Base-by-base conservation (phyloP, 2,113 vertebrate species). In the Leptocoma aspasia region DNA sequence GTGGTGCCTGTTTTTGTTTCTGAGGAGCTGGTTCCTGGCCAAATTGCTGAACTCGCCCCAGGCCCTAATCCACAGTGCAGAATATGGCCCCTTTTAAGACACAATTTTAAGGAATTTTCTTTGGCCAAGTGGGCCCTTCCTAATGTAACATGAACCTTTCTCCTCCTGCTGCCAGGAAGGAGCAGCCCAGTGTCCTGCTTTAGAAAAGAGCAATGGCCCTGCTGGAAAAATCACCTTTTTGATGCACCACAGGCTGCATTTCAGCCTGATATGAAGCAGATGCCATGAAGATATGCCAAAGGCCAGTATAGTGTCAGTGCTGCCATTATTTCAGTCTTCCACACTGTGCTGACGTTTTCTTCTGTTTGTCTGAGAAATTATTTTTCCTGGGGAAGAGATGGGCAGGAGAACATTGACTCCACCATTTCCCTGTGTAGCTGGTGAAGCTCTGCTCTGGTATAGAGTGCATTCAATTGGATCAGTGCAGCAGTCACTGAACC, bases 21-120 rank as follows among this genome's bases (percentile, higher is more conserved):
- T 83, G 63, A 65, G 66, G 39, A 63, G 27, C 49, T 95, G 72
- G 18, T 78, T 94, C 82, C 82, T 95, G 85, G 54, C 56, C 77
- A 91, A 60, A 10, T n/a, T 89, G 56, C 78, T 87, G 72, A 82
- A 54, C 19, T 82, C 1, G 42, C 76, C 85, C 78, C 41, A 75
- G 80, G 68, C 76, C n/a, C 21, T 60, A 64, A 37, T 30, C 20
- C 52, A 42, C 70, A 52, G 14, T 17, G 44, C 31, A 71, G 59
- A 82, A 86, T 26, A 68, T 0, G 2, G 44, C 26, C 60, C 14
- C n/a, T 92, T 83, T 92, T 45, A 96, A 81, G 18, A 56, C 26
- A 82, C 0, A 19, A 1, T 77, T 88, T 77, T n/a, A 86, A 90
- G 63, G 35, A 78, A 70, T 81, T 88, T 81, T 26, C 28, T 81